Conservation (phyloP, 2,797 vertebrate genomes). For the Botia almorhae region DNA sequence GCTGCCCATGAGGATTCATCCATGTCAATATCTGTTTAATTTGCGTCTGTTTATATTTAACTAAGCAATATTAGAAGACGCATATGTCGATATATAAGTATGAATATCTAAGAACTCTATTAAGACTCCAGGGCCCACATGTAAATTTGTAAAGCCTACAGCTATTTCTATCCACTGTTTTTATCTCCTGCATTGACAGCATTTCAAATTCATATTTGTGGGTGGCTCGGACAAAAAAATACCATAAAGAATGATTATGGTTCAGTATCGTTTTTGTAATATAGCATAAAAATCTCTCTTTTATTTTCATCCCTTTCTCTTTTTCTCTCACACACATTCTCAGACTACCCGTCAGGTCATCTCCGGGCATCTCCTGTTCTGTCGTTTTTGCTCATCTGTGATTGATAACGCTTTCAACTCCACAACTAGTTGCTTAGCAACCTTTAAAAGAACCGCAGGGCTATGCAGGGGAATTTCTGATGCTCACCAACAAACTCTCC, state of each 20-base stretch:
- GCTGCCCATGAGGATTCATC: no score
- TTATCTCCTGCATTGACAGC: no score
- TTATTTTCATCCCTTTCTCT: not conserved
- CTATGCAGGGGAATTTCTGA: slow-evolving; percentile 53
- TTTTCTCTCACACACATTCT: not conserved
- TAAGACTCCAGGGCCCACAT: not conserved
- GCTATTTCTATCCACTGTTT: not conserved
- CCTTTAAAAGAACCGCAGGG: slow-evolving; percentile 60
- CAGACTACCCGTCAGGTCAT: slow-evolving; percentile 50
- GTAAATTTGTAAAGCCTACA: not conserved
- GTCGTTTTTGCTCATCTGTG: slow-evolving; percentile 45
- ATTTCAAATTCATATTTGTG: not conserved
- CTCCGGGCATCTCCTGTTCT: slow-evolving; percentile 44
- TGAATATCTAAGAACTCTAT: not conserved
- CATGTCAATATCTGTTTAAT: no score
- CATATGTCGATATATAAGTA: not conserved
- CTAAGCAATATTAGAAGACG: not conserved
- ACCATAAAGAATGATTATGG: not conserved
- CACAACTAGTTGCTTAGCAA: slow-evolving; percentile 69
- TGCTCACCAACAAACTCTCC: slow-evolving; percentile 41
- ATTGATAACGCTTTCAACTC: slow-evolving; percentile 57
- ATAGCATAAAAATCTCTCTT: not conserved
- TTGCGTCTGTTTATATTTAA: not conserved
- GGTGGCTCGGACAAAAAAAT: not conserved
- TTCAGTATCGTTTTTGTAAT: not conserved